Conservation (phyloP, 2,888 invertebrate species). For the Sabellastarte sp. region DNA sequence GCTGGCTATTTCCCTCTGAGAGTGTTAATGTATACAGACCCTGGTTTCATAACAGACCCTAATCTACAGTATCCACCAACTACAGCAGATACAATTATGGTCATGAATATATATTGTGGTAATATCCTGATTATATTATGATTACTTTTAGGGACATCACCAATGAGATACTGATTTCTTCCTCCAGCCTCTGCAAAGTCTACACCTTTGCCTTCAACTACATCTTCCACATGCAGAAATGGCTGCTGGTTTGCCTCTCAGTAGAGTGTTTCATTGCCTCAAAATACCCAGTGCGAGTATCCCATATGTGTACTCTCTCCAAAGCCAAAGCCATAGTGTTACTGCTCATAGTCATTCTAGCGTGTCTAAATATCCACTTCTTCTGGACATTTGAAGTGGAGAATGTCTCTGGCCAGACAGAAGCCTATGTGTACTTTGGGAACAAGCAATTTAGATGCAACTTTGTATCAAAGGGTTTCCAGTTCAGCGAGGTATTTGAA, state of each 20-base stretch:
- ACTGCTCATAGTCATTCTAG: constrained; percentile 48
- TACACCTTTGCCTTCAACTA: constrained; percentile 48
- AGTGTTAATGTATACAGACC: no score
- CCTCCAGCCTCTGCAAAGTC: constrained; percentile 51
- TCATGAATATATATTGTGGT: no score
- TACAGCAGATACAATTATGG: no score
- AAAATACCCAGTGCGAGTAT: constrained; percentile 35
- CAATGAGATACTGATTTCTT: constrained; percentile 35
- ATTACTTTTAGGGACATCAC: constrained; percentile 14
- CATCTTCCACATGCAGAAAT: constrained; percentile 41
- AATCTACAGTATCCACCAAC: no score
- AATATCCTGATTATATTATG: no score
- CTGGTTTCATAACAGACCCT: no score
- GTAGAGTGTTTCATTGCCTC: constrained; percentile 46
- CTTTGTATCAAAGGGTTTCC: no score
- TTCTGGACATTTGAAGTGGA: constrained; percentile 55
- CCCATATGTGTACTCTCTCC: constrained; percentile 43
- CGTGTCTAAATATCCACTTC: constrained; percentile 52
- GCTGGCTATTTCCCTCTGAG: no score
- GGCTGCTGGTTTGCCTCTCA: constrained; percentile 48
- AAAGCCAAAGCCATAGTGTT: constrained; percentile 45
- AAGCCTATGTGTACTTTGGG: not conserved
- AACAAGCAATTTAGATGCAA: no score
- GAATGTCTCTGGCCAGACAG: constrained; percentile 14
- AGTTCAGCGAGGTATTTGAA: not conserved